Conservation (phyloP, 2,113 vertebrate genomes). For the Dicrurus megarhynchus region DNA sequence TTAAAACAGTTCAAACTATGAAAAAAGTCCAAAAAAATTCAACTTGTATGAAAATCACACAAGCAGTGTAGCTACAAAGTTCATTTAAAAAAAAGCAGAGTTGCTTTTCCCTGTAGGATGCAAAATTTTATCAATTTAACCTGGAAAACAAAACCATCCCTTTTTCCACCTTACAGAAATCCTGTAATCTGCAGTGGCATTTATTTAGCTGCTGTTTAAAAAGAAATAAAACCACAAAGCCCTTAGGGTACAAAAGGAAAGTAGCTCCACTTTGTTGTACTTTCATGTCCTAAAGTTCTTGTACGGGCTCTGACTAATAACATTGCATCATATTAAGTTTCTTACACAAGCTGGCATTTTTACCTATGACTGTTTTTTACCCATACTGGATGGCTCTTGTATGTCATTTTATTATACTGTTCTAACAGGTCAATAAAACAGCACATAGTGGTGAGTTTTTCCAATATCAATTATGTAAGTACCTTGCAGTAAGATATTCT, state of each 20-base stretch:
- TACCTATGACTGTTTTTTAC: background rate
- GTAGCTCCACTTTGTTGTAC: background rate
- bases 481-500: background rate
- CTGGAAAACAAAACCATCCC: background rate
- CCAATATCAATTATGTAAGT: background rate
- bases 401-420: background rate
- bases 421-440: background rate
- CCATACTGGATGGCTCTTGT: background rate
- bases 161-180: background rate
- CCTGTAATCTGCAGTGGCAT: background rate
- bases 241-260: background rate
- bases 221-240: background rate
- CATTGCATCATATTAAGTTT: background rate
- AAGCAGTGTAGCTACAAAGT: background rate
- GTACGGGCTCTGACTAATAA: background rate
- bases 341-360: background rate
- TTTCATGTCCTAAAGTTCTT: background rate
- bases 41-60: background rate
- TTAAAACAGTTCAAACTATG: background rate
- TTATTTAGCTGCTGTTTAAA: background rate
- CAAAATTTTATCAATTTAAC: background rate
- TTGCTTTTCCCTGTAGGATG: background rate
- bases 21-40: background rate
- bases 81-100: background rate
- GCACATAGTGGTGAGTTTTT: background rate